A percentile compares a stretch with the other conserved stretches of the same genome.
These are phyloP conservation scores for Andricus curvator DNA, from an alignment of 2,888 invertebrate genomes.

Conservation along the genomic window DNA sequence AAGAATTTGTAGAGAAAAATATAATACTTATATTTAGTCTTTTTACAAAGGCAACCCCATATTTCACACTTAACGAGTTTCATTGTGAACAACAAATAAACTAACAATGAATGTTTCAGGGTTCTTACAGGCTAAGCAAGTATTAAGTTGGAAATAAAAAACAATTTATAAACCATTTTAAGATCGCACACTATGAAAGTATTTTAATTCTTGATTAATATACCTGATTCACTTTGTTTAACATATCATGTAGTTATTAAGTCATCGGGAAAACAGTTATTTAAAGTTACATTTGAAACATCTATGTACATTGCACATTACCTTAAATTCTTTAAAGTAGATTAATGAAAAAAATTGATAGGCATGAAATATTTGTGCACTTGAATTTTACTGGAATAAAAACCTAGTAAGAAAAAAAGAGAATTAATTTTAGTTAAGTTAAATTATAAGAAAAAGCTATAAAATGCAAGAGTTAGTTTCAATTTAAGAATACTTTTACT, in stretches of 20 bases:
- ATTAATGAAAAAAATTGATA: neutral
- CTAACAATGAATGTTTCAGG: too few species aligned
- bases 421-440: neutral
- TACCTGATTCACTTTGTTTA: too few species aligned
- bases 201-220: too few species aligned
- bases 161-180: too few species aligned
- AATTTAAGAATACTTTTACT: neutral
- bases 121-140: too few species aligned
- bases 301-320: neutral
- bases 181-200: too few species aligned
- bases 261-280: too few species aligned
- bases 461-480: neutral
- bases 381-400: neutral
- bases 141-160: too few species aligned
- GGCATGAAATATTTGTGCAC: neutral
- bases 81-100: neutral
- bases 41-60: constrained; percentile 30
- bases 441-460: neutral
- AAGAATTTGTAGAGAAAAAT: neutral
- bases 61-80: constrained; percentile 2
- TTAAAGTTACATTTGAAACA: neutral
- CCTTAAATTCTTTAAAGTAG: neutral
- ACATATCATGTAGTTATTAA: too few species aligned
- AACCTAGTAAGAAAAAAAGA: neutral
- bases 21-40: constrained; percentile 14